These are phyloP conservation scores for Oscheius sp. DNA, from an alignment of 1,140 invertebrate species.

Conservation along the genomic window DNA sequence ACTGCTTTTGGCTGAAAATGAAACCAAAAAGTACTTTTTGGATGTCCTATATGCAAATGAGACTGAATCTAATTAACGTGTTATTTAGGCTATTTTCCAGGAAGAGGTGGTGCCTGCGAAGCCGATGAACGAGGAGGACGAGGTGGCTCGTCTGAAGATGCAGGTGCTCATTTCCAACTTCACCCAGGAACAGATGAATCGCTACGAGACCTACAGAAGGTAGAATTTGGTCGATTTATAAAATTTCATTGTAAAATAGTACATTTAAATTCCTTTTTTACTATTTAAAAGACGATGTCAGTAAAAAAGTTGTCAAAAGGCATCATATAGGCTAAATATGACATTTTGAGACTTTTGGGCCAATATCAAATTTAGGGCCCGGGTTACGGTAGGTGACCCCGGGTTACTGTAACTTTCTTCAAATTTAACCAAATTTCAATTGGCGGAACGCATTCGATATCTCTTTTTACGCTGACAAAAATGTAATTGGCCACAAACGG, in stretches of 20 bases:
- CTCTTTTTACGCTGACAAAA: no score
- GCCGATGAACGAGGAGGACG: slow-evolving; percentile 33
- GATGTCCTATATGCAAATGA: not conserved
- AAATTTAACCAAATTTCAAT: no score
- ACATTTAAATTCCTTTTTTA: not conserved
- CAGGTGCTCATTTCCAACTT: slow-evolving; percentile 32
- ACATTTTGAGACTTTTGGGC: no score
- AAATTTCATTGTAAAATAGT: not conserved
- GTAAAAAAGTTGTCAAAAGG: no score
- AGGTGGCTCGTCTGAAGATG: slow-evolving; percentile 17
- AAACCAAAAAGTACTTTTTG: not conserved
- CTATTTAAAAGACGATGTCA: not conserved
- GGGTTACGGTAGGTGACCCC: no score
- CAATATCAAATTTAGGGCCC: no score
- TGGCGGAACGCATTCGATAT: no score
- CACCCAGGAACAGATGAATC: slow-evolving; percentile 19
- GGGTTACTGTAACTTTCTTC: no score
- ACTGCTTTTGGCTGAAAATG: not conserved
- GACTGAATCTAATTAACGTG: not conserved
- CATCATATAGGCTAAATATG: no score
- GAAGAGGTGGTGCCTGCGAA: slow-evolving; percentile 23
- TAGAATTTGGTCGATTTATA: not conserved
- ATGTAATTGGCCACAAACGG: no score
- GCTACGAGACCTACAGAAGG: slow-evolving; percentile 30
- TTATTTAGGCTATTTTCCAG: not conserved